Evolutionary conservation across 2,797 vertebrate species (phyloP).

Genomic region (Acrossocheilus fasciatus): DNA sequence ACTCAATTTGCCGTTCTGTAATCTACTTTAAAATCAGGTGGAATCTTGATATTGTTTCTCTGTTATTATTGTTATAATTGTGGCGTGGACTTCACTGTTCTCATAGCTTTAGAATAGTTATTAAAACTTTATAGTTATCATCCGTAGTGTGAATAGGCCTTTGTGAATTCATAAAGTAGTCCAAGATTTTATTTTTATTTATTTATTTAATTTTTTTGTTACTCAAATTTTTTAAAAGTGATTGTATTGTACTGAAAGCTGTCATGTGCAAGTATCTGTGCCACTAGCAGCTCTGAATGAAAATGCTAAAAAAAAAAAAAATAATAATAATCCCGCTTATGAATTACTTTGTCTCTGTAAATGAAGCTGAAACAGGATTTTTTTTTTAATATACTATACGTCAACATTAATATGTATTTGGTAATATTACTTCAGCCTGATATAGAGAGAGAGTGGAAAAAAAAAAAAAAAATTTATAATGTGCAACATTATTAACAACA

Average conservation of each 20-base stretch:
- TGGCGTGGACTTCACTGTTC: background rate
- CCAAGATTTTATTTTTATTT: background rate
- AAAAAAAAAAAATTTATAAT: too few species aligned
- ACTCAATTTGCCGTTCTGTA: background rate
- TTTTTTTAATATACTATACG: background rate
- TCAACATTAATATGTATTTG: background rate
- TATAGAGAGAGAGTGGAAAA: background rate
- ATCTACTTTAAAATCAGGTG: background rate
- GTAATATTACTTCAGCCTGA: background rate
- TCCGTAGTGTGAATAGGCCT: background rate
- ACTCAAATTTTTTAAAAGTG: too few species aligned
- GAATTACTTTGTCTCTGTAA: background rate
- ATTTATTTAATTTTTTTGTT: too few species aligned
- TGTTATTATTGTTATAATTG: background rate
- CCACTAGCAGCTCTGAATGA: background rate
- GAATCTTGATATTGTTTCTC: background rate
- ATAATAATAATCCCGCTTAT: too few species aligned
- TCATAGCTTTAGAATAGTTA: background rate
- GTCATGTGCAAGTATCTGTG: background rate
- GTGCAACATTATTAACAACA: background rate
- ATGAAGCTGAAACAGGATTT: background rate
- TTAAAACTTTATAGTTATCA: background rate
- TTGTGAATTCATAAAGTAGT: background rate
- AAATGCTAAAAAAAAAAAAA: too few species aligned
- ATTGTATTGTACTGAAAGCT: background rate